Evolutionary conservation across 2,888 invertebrate species (phyloP), one percentile per base, ranked within the genome.

Genomic region (Monoplex corrugatus): DNA sequence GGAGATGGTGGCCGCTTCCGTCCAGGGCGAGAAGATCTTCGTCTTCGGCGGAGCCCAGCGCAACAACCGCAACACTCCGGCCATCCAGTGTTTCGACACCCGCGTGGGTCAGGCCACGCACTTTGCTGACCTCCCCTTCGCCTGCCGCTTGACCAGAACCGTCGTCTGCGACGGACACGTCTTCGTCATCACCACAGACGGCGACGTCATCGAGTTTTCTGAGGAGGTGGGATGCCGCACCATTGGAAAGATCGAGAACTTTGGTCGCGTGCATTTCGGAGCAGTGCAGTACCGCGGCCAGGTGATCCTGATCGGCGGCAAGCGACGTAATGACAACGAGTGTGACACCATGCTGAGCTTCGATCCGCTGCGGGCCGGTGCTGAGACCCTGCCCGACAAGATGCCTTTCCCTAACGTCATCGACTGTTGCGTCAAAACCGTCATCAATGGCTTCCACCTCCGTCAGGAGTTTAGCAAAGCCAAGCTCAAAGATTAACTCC

Each of bases 41-140:
- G 88, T 93, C 13, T 94, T 93, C 88, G 94, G 94, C 16, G 94
- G 94, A 10, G 93, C 93, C 19, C 93, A 92, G 63, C 93, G 93
- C 85, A 92, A 92, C 44, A 93, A 94, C 84, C 92, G 92, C 68
- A 94, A 93, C 88, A 92, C 93, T 13, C 93, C 93, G 86, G 92
- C 92, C 35, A 93, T 94, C 40, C 94, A 94, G 80, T 93, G 93
- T 88, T 94, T 92, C 89, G 94, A 94, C 87, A 93, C 94, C 2
- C 86, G 94, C 16, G 86, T 91, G 0, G 92, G 91, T 23, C 92
- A 92, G 44, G 90, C 93, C 13, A 93, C 93, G 1, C 92, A 93
- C 38, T 92, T 93, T 78, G 93, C 93, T 5, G 93, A 93, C 85
- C 91, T 94, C 0, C 93, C 94, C 10, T 93, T 94, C 72, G 91